Base-by-base conservation (phyloP, 2,888 invertebrate species). In the Oscheius sp. region DNA sequence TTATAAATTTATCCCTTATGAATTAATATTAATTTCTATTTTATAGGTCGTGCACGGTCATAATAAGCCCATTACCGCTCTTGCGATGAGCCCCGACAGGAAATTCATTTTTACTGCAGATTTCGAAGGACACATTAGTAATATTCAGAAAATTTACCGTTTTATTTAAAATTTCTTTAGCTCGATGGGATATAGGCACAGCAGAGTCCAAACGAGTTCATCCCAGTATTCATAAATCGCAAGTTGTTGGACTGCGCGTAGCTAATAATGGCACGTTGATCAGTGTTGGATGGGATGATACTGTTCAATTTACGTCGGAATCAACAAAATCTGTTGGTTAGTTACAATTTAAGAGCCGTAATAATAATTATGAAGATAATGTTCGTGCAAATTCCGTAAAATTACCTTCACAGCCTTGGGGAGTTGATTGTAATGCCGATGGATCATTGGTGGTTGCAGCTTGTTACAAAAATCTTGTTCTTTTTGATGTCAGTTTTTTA, bases 61-160 rank as follows among this genome's bases (percentile, higher is more conserved):
- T 90, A 97, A 96, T 90, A 98, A 97, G 89, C 96, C 98, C 0
- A 95, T 99, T 81, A 97, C 96, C 1, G 93, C 95, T 43, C 90
- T 98, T 85, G 92, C 93, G 0, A 89, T 94, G 55, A 89, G 80
- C 55, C 92, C 93, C 63, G 93, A 94, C 88, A 91, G 92, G 73
- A 91, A 92, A 63, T 92, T 92, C 18, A 93, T 97, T 75, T 96
- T 93, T 89, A 96, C 97, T 0, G 96, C 95, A 12, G 95, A 95
- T 81, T 95, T 94, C 85, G 97, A 97, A 88, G 97, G 97, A 2
- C 92, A 92, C 76, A 93, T 98, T 35, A 94, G 90, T 90, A 88
- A 81, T 55, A 18, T 21, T 55, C 23, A 25, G 3, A 49, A 49
- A 23, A 35, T 7, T 16, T 12, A n/a, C n/a, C n/a, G 3, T 58